Base-by-base conservation (phyloP, 2,888 invertebrate genomes). In the Nycteola revayana region DNA sequence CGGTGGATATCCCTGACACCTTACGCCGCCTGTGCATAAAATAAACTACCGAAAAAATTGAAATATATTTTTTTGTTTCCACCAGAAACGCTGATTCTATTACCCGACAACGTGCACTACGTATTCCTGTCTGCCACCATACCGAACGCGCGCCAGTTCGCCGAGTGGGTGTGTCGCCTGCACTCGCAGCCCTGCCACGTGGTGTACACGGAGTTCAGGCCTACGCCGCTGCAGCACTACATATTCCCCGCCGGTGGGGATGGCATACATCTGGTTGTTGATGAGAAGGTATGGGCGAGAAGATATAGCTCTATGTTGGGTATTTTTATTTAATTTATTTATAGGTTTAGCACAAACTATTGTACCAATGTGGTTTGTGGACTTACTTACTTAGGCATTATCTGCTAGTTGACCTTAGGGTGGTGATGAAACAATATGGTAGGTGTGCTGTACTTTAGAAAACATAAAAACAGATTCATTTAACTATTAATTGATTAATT, bases 51-150 rank as follows among this genome's bases (percentile, higher is more conserved):
- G n/a, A 14, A 14, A 14, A 14, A 3, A 14, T 14, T 14, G 14
- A 23, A 28, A 29, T 14, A 20, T 24, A 9, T 25, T 25, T n/a
- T n/a, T n/a, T 9, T 10, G 1, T 27, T 30, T 36, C 42, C 25
- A 27, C n/a, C 80, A 82, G 99, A 99, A 89, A 98, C 99, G 0
- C 91, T 99, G 20, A 99, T 99, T 66, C 90, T 99, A 18, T 84
- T 99, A 22, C 99, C 98, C 0, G 98, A 99, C 75, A 98, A 97
- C 69, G 98, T 99, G 0, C 98, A 98, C 74, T 98, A 98, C 77
- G 99, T 99, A 3, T 99, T 99, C 75, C 90, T 99, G 0, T 99
- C 99, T 0, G 99, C 99, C 7, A 99, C 99, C 0, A 99, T 99
- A 60, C 99, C 99, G 1, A 99, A 99, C 84, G 99, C 99, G 1